A percentile compares a stretch with the other conserved stretches of the same genome.
Evolutionary conservation across 2,113 vertebrate species (phyloP).

Genomic region (Mesembrinibis cayennensis): DNA sequence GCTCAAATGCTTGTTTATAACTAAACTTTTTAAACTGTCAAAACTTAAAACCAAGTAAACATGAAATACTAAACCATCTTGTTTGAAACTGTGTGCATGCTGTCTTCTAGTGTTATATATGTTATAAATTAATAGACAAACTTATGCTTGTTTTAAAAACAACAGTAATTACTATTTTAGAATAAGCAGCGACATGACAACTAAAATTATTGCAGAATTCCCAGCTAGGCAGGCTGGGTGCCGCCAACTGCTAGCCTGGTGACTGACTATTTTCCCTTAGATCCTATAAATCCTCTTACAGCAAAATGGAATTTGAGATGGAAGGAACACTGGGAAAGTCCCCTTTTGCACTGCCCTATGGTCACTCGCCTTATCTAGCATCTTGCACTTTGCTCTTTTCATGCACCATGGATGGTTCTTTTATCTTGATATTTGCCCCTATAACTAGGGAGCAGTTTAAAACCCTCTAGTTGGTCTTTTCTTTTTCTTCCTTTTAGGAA

Average conservation of each 20-base stretch:
- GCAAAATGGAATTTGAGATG: background rate
- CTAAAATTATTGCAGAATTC: background rate
- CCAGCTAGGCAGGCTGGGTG: background rate
- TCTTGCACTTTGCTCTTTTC: background rate
- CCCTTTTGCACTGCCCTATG: background rate
- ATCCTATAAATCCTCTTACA: background rate
- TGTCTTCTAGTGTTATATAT: background rate
- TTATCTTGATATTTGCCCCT: too few species aligned
- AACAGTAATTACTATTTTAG: background rate
- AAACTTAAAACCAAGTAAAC: constrained; percentile 6
- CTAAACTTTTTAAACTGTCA: background rate
- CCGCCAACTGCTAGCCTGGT: background rate
- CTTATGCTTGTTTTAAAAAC: background rate
- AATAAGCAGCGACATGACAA: background rate
- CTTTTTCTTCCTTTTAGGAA: too few species aligned
- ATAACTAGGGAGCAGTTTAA: background rate
- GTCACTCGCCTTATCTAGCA: too few species aligned
- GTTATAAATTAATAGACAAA: background rate
- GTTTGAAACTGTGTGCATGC: background rate
- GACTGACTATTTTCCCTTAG: too few species aligned
- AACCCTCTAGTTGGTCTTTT: too few species aligned
- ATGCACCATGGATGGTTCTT: too few species aligned
- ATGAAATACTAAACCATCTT: background rate
- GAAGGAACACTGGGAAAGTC: background rate
- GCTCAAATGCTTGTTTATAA: background rate